Base-by-base conservation (phyloP, 2,888 invertebrate species). In the Xestia rhomboidea region DNA sequence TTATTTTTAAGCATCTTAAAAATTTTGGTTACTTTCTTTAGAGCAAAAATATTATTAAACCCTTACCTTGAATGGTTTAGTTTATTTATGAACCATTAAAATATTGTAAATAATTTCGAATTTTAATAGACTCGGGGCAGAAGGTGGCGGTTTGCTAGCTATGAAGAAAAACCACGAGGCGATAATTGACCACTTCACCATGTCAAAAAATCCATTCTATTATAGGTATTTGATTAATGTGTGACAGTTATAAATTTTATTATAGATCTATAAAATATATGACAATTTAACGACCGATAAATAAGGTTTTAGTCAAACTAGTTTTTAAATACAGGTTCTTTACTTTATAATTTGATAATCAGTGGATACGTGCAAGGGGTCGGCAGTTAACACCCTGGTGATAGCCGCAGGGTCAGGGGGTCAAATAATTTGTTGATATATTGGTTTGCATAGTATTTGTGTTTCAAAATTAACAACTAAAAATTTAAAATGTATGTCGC, bases 241-340 rank as follows among this genome's bases (percentile, higher is more conserved):
- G 13, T 18, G 70, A 76, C 62, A 68, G 62, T 75, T 68, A 72
- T 41, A 76, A 66, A 63, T 73, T 78, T 71, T 79, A 62, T 82
- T 54, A 49, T n/a, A 66, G 62, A 69, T 49, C 38, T 41, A 66
- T 66, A 77, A 77, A 82, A 72, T 76, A 51, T 77, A 73, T 60
- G 68, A 73, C 73, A 11, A 63, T 84, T 87, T 82, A 77, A 82
- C 75, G 70, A 73, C 46, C 82, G 63, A 63, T 85, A 81, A 76
- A 83, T 68, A 66, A 81, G 44, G 10, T 44, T 84, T 79, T 34
- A 34, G 46, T 15, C 77, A 54, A 68, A 76, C 69, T 49, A 4
- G 64, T 73, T 67, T 70, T 44, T 38, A 63, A 64, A 78, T 41
- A 74, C 77, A 13, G 64, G 71, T 76, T 81, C 44, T 69, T 24